Percentiles rank a stretch among this genome's conserved stretches.
Evolutionary conservation across 2,113 vertebrate species (phyloP).

Genomic region (Pelobates fuscus): DNA sequence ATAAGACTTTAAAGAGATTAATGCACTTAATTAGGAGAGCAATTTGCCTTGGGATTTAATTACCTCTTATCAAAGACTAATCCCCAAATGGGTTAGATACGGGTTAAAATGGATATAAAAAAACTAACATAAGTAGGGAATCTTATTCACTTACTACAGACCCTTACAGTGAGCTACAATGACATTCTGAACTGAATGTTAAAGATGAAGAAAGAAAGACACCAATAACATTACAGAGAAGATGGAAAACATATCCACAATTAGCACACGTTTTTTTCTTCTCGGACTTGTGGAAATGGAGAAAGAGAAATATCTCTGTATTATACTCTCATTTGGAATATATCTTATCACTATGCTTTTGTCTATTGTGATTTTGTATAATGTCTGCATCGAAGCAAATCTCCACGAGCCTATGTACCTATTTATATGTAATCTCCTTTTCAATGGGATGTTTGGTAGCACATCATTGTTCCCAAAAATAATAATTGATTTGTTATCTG

Average conservation of each 20-base stretch:
- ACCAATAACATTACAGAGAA: no score
- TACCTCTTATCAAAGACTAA: no score
- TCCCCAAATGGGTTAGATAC: no score
- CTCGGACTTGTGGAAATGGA: constrained; percentile 27
- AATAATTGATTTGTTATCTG: constrained; percentile 1
- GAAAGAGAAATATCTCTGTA: neutral
- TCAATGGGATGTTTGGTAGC: constrained; percentile 29
- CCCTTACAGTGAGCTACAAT: no score
- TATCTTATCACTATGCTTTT: constrained; percentile 1
- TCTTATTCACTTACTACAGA: no score
- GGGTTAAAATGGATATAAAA: no score
- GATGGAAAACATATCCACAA: constrained; percentile 17
- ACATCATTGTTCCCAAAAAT: constrained; percentile 12
- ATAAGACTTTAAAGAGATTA: no score
- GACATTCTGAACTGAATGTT: no score
- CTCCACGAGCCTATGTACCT: constrained; percentile 37
- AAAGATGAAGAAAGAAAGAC: no score
- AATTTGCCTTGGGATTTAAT: no score
- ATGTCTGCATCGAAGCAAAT: neutral
- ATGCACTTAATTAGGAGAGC: no score
- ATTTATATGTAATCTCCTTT: constrained; percentile 16
- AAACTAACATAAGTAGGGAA: no score
- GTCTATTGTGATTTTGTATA: neutral
- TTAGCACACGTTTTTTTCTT: constrained; percentile 14
- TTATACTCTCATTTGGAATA: neutral